These are phyloP conservation scores for Ditula angustiorana DNA, from an alignment of 2,888 invertebrate species.

Conservation along the genomic window DNA sequence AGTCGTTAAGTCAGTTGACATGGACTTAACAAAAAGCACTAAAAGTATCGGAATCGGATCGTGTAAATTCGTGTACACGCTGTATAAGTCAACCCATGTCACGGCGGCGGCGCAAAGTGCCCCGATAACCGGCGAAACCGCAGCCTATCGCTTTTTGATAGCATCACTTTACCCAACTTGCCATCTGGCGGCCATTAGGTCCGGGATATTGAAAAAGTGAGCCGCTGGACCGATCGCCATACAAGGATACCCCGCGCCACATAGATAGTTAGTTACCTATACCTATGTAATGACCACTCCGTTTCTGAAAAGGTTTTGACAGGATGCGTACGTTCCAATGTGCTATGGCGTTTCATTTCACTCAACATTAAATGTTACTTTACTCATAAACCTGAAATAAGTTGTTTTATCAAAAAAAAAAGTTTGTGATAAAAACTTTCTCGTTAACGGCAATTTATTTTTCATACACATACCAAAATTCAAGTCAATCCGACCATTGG, in stretches of 20 bases:
- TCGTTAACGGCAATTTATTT: too few relatives aligned
- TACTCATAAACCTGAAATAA: too few relatives aligned
- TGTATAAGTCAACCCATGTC: constrained; percentile 74
- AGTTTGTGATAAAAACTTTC: too few relatives aligned
- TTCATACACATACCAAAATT: too few relatives aligned
- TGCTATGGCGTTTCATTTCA: too few relatives aligned
- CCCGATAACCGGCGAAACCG: constrained; percentile 81
- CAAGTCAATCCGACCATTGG: too few relatives aligned
- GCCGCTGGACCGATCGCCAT: constrained; percentile 55
- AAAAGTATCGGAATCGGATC: constrained; percentile 36
- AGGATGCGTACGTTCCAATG: too few relatives aligned
- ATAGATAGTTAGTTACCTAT: constrained; percentile 1
- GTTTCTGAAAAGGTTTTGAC: not conserved
- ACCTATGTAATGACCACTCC: not conserved
- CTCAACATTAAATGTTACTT: too few relatives aligned
- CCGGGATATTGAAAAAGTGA: constrained; percentile 84
- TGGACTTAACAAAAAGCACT: constrained; percentile 7
- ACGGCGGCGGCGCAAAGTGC: constrained; percentile 76
- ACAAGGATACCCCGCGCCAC: constrained; percentile 31
- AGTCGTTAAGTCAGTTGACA: too few relatives aligned
- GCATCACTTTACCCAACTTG: constrained; percentile 84
- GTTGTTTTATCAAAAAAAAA: too few relatives aligned
- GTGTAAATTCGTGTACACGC: constrained; percentile 67
- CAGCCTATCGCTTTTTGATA: constrained; percentile 85
- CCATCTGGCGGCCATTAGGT: constrained; percentile 84